Evolutionary conservation across 2,888 invertebrate species (phyloP).

Genomic region (Busseola fusca): DNA sequence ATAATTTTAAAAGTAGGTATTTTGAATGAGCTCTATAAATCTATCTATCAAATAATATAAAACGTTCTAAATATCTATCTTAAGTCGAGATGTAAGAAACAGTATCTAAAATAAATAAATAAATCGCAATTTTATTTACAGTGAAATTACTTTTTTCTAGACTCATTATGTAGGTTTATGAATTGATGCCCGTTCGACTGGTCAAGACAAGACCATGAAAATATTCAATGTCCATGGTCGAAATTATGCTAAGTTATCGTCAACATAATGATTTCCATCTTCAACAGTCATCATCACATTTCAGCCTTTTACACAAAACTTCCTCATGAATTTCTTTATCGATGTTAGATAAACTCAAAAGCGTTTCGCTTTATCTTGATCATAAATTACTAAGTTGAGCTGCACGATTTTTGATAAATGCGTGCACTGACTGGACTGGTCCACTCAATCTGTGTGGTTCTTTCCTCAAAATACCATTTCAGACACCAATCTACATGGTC

Average conservation of each 20-base stretch:
- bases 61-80: constrained; percentile 2
- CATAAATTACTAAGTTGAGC: background rate
- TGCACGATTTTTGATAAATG: too few species aligned
- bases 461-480: too few species aligned
- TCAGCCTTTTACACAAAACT: too few species aligned
- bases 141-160: background rate
- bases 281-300: too few species aligned
- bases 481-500: too few species aligned
- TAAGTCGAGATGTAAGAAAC: constrained; percentile 3
- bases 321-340: background rate
- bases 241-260: too few species aligned
- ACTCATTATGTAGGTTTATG: background rate
- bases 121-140: constrained; percentile 2
- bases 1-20: background rate
- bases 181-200: constrained; percentile 1
- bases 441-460: too few species aligned
- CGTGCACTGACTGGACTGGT: too few species aligned
- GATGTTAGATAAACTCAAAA: background rate
- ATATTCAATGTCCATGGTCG: background rate
- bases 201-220: background rate
- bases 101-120: constrained; percentile 3
- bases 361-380: background rate
- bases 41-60: background rate
- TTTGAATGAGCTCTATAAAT: background rate
- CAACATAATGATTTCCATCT: too few species aligned